Base-by-base conservation (phyloP, 2,888 invertebrate genomes). In the Polymixis lichenea region DNA sequence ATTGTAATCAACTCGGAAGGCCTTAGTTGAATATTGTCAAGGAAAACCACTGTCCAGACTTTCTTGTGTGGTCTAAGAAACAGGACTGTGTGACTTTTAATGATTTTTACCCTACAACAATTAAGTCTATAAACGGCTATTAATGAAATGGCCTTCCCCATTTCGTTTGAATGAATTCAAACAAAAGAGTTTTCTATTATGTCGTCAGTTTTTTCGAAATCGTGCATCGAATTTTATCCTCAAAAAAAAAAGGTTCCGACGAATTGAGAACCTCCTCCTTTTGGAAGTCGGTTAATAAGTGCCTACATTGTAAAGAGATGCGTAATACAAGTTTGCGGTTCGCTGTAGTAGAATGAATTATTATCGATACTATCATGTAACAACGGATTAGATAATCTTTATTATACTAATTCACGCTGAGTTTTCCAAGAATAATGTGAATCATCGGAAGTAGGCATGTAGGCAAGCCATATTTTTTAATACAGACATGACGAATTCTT, bases 1-100 rank as follows among this genome's bases (percentile, higher is more conserved):
- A 95, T 95, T 95, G 92, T 92, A 91, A 90, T 88, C 88, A 90
- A 91, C 91, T 91, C 88, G 67, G 88, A 90, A 90, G 89, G 87
- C 87, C 88, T 90, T 89, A 86, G 80, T 84, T 87, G 77, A 82
- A 83, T 86, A 71, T 80, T 77, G 77, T 73, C 80, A 82, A 87
- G 84, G 84, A 87, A 83, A 77, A 80, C 72, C 49, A 71, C 65
- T 77, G 76, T 72, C 71, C 84, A 72, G 62, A 72, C 81, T 87
- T 86, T 84, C 83, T 82, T 56, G 17, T 64, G 32, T 53, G 43
- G 22, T 72, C 58, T 43, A 28, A 15, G 32, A 22, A 49, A 32
- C 9, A 43, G 2, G 13, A 51, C 6, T 58, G 19, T 46, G 61
- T 51, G n/a, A 51, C 17, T 38, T 43, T 51, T 55, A 32, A 32